phyloP scores from a whole-genome alignment of 2,888 invertebrate genomes.

The Trachelus stipa region DNA sequence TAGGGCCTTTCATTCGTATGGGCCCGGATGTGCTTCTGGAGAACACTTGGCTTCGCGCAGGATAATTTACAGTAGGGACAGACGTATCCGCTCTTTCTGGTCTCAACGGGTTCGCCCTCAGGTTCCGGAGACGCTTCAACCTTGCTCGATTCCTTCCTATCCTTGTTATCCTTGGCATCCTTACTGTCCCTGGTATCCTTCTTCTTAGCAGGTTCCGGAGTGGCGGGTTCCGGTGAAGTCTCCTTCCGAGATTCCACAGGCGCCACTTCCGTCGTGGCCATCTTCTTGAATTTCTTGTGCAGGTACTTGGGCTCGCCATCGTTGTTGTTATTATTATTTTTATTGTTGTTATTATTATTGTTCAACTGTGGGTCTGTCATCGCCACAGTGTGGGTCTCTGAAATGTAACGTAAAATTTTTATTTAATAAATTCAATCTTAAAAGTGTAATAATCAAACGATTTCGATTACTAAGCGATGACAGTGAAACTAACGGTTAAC shows the following conservation, averaged over 20 bases:
- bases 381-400: conserved; percentile 59
- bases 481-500: neutral
- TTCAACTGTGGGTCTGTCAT: conserved; percentile 64
- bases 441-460: neutral
- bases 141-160: conserved; percentile 35
- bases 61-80: conserved; percentile 90
- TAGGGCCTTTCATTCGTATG: conserved; percentile 94
- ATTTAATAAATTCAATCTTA: neutral
- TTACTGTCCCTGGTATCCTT: conserved; percentile 27
- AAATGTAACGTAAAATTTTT: conserved; percentile 3
- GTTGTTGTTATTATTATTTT: conserved; percentile 51
- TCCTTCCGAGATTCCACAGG: conserved; percentile 56
- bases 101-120: conserved; percentile 46
- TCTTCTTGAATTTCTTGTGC: conserved; percentile 94
- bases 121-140: conserved; percentile 50
- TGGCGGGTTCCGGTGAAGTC: conserved; percentile 26
- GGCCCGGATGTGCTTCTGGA: conserved; percentile 93
- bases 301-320: conserved; percentile 79
- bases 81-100: conserved; percentile 77
- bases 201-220: conserved; percentile 35
- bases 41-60: conserved; percentile 93
- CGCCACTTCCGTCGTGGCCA: conserved; percentile 72
- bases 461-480: neutral
- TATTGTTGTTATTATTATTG: conserved; percentile 43
- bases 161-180: conserved; percentile 40